Base-by-base conservation (phyloP, 1,140 invertebrate species). In the Mercenaria mercenaria region DNA sequence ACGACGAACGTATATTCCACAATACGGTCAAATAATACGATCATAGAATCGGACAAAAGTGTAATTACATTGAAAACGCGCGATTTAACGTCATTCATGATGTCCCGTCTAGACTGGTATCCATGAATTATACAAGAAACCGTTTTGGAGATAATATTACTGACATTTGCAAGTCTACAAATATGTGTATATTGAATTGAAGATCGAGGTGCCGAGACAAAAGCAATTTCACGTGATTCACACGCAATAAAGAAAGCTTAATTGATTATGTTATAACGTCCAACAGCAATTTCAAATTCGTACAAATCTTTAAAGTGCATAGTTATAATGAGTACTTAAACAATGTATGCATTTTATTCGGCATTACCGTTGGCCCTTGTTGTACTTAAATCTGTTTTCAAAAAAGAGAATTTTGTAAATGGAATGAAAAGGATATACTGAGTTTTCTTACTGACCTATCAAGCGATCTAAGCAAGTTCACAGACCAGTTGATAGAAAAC, bases 91-190 rank as follows among this genome's bases (percentile, higher is more conserved):
- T 43, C 34, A 8, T n/a, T 47, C 2, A 76, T 37, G 72, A 76
- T 23, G 8, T 50, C 15, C 72, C 72, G 23, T 29, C 72, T 18
- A 8, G 39, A 43, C 34, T 10, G 26, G 8, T 41, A 39, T 41
- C 72, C 41, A 76, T 76, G 72, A 37, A 76, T 50, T 50, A n/a
- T 23, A 43, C 37, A 6, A 76, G 72, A 6, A 76, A 76, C n/a
- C 37, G 72, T 10, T 76, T 76, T 76, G 72, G 72, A 13, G 72
- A 47, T n/a, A 15, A 43, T 15, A 3, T 76, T 34, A 3, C 43
- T 20, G 72, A 76, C 26, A 79, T 79, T 18, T 76, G 72, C n/a
- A 76, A 76, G 43, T 41, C 72, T 2, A 43, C n/a, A 34, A 76
- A 76, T 29, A 23, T 76, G 8, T 76, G 72, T 76, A 76, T 76